These are phyloP conservation scores for Eurystomus glaucurus DNA, from an alignment of 2,797 vertebrate genomes.

Conservation along the genomic window DNA sequence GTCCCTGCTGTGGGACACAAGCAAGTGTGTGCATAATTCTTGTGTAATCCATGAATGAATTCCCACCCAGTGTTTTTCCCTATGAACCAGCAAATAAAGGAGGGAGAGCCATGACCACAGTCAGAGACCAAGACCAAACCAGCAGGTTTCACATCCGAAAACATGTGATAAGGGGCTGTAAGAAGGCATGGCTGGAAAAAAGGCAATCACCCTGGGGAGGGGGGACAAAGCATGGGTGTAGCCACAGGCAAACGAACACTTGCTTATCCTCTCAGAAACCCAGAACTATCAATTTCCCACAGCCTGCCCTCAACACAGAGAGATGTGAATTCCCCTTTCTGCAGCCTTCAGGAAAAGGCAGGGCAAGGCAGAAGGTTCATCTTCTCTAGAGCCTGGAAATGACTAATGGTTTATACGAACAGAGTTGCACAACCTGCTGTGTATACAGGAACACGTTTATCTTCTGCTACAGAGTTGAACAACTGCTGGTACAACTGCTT, in stretches of 20 bases:
- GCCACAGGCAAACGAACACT: rapidly evolving
- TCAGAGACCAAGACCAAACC: neutral
- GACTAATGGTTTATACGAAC: neutral
- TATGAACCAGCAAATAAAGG: neutral
- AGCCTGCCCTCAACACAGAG: neutral
- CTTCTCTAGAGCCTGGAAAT: neutral
- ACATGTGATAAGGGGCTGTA: rapidly evolving
- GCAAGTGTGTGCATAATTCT: rapidly evolving
- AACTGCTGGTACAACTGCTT: neutral
- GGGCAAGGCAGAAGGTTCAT: neutral
- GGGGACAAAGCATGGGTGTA: neutral
- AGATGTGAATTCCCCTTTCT: neutral
- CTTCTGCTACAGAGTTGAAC: neutral
- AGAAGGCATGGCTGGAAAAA: neutral
- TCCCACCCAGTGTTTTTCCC: neutral
- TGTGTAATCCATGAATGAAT: rapidly evolving
- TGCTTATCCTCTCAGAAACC: neutral
- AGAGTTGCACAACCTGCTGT: neutral
- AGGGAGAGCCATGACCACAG: neutral
- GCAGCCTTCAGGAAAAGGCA: neutral
- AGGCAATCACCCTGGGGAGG: neutral
- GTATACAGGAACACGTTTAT: neutral
- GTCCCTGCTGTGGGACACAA: neutral
- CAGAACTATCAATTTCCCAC: neutral
- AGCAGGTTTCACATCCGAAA: neutral